A percentile compares a stretch with the other conserved stretches of the same genome.
Conservation (phyloP, 2,113 vertebrate genomes). For the Pseudonaja textilis region DNA sequence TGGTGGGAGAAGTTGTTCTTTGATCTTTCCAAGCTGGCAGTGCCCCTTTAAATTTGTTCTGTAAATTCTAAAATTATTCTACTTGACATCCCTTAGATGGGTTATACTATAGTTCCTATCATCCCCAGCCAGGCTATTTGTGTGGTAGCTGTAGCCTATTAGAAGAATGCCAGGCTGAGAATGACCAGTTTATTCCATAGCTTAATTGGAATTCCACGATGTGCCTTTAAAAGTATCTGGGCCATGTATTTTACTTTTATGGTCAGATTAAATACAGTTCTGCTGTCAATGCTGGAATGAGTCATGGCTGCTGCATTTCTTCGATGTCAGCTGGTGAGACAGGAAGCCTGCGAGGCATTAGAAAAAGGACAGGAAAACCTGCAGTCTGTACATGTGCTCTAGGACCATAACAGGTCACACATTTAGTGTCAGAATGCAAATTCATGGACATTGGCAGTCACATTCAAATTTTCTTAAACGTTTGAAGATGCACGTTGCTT, state of each 20-base stretch:
- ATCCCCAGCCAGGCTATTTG: background rate
- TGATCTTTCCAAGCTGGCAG: background rate
- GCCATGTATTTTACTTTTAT: conserved; percentile 44
- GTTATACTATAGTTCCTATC: background rate
- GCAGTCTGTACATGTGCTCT: conserved; percentile 66
- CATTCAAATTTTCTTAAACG: conserved; percentile 17
- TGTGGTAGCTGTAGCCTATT: background rate
- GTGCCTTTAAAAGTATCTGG: conserved; percentile 7
- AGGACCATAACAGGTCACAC: conserved; percentile 67
- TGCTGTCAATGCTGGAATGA: conserved; percentile 68
- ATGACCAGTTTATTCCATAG: background rate
- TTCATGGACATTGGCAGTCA: conserved; percentile 6
- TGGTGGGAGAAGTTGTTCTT: background rate
- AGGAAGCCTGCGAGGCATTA: conserved; percentile 70
- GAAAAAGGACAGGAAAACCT: conserved; percentile 71
- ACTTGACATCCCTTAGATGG: background rate
- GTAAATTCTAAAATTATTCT: background rate
- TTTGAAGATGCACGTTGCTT: conserved; percentile 33
- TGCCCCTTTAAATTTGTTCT: background rate
- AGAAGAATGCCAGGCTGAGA: background rate
- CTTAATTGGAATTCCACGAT: background rate
- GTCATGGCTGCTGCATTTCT: conserved; percentile 71
- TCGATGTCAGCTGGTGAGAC: conserved; percentile 71
- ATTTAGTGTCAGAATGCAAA: conserved; percentile 64
- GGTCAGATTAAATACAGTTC: conserved; percentile 39